Conservation (phyloP, 2,888 invertebrate genomes). For the Congeria kusceri region DNA sequence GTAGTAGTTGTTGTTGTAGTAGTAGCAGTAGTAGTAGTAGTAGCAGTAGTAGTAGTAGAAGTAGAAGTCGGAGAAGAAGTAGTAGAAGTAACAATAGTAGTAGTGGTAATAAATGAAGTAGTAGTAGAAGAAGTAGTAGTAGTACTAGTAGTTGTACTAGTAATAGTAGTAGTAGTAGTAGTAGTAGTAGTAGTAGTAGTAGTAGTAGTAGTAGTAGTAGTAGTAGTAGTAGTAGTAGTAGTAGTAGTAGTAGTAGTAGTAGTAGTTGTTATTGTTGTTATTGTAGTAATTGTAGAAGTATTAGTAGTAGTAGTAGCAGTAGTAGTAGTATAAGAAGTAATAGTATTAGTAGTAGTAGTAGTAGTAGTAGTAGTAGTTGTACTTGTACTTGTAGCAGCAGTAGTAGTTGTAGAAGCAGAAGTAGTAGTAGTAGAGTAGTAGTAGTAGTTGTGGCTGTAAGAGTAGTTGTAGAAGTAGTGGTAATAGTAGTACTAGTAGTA, state of each 20-base stretch:
- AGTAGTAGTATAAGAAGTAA: too few species aligned
- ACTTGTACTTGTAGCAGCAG: not conserved
- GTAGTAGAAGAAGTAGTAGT: conserved; percentile 7
- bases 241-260: conserved; percentile 50
- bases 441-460: conserved; percentile 19
- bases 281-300: conserved; percentile 5
- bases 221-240: conserved; percentile 21
- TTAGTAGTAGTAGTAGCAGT: too few species aligned
- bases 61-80: too few species aligned
- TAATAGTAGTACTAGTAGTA: not conserved
- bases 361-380: not conserved
- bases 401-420: conserved; percentile 20
- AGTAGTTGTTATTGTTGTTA: conserved; percentile 41
- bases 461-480: not conserved
- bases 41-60: not conserved
- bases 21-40: conserved; percentile 6
- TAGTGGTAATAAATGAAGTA: not conserved
- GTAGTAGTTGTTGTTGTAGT: not conserved
- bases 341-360: too few species aligned
- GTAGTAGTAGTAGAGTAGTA: conserved; percentile 28
- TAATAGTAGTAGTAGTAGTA: conserved; percentile 1
- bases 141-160: not conserved
- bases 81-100: not conserved
- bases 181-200: conserved; percentile 12
- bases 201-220: conserved; percentile 21